These are phyloP conservation scores for Dipodomys ordii DNA, from an alignment of 2,113 vertebrate genomes.

Conservation along the genomic window DNA sequence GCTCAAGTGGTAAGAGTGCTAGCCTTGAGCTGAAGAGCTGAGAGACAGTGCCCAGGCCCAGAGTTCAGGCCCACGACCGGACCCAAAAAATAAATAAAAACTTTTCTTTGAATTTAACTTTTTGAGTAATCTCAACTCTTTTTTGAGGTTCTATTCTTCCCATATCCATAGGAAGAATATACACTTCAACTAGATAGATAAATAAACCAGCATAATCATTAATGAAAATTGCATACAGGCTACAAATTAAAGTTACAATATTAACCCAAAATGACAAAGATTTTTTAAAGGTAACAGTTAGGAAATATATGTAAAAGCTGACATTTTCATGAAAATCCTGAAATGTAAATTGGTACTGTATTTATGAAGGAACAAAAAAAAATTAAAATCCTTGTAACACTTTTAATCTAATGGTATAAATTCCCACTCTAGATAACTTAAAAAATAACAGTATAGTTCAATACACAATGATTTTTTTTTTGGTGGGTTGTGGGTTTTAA, in stretches of 20 bases:
- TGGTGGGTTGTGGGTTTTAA: too few relatives aligned
- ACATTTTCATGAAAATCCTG: neutral
- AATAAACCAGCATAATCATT: neutral
- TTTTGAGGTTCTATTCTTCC: neutral
- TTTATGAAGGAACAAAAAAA: constrained; percentile 57
- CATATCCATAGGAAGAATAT: neutral
- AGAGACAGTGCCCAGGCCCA: too few relatives aligned
- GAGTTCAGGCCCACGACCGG: too few relatives aligned
- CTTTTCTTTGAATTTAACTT: constrained; percentile 12
- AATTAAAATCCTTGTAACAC: neutral
- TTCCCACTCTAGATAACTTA: constrained; percentile 16
- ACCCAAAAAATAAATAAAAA: neutral
- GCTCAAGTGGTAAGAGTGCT: too few relatives aligned
- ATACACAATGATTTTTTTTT: neutral
- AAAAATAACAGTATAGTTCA: neutral
- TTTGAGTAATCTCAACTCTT: neutral
- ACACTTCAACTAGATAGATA: constrained; percentile 18
- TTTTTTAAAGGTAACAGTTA: neutral
- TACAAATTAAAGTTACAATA: constrained; percentile 34
- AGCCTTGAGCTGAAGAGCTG: too few relatives aligned
- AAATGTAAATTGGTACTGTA: constrained; percentile 26
- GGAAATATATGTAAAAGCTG: neutral
- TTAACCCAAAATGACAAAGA: constrained; percentile 7
- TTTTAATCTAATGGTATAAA: constrained; percentile 62
- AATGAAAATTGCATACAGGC: constrained; percentile 28